phyloP scores from a whole-genome alignment of 2,113 vertebrate genomes.

The Raphicerus campestris region DNA sequence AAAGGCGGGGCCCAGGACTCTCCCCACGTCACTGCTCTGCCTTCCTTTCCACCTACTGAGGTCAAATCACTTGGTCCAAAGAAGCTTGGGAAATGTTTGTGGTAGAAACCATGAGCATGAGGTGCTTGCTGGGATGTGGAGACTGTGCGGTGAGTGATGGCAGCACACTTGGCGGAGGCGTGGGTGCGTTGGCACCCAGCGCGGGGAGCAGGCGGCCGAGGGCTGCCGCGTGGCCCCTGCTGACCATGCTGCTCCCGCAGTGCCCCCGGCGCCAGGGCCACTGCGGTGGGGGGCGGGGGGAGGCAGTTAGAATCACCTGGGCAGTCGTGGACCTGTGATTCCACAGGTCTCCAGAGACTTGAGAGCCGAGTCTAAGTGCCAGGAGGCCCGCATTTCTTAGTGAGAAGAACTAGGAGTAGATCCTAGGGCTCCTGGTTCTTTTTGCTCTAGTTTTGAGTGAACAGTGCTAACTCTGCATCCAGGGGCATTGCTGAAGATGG shows the following conservation, averaged over 20 bases:
- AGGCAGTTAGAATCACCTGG: not conserved
- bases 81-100: not conserved
- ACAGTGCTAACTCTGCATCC: not conserved
- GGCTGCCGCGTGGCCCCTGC: accelerated
- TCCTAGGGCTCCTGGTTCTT: not conserved
- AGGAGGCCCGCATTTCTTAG: not conserved
- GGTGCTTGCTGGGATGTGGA: accelerated
- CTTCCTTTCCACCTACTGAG: not conserved
- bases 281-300: accelerated
- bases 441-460: not conserved
- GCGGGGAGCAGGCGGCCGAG: accelerated
- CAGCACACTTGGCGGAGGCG: not conserved
- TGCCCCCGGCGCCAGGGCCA: accelerated
- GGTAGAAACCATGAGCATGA: not conserved
- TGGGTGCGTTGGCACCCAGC: accelerated
- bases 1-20: not conserved
- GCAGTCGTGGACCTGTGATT: too few relatives aligned
- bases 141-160: not conserved
- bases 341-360: not conserved
- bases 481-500: not conserved
- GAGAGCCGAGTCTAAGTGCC: not conserved
- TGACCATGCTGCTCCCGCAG: not conserved
- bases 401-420: not conserved
- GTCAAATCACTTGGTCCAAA: not conserved
- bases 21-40: not conserved